phyloP scores from a whole-genome alignment of 2,888 invertebrate genomes.

The Aleiodes leptofemur region DNA sequence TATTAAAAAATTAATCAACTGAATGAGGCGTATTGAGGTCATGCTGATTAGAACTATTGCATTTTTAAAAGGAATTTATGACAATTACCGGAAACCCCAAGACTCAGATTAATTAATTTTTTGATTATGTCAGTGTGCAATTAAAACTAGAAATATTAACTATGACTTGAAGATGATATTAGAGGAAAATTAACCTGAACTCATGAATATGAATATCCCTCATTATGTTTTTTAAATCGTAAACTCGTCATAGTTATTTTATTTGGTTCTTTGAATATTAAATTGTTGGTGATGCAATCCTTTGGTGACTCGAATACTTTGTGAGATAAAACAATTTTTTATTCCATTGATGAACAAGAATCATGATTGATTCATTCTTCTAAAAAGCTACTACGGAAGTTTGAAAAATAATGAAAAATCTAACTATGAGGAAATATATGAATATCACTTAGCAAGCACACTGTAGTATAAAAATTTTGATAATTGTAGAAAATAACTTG shows the following conservation, averaged over 20 bases:
- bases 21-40: slow-evolving; percentile 9
- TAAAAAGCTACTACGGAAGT: slow-evolving; percentile 17
- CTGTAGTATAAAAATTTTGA: slow-evolving; percentile 29
- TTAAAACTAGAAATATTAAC: too few species aligned
- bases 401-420: slow-evolving; percentile 3
- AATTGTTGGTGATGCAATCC: slow-evolving; percentile 13
- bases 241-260: too few species aligned
- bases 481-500: slow-evolving; percentile 26
- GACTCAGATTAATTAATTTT: neutral
- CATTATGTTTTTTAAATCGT: too few species aligned
- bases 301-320: slow-evolving; percentile 29
- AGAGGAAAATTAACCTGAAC: too few species aligned
- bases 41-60: neutral
- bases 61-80: slow-evolving; percentile 24
- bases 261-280: neutral
- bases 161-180: too few species aligned
- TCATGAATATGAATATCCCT: too few species aligned
- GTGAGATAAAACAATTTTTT: slow-evolving; percentile 16
- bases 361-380: neutral
- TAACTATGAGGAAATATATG: slow-evolving; percentile 19
- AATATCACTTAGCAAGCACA: slow-evolving; percentile 23
- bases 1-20: slow-evolving; percentile 13
- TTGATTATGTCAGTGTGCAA: too few species aligned
- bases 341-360: slow-evolving; percentile 21
- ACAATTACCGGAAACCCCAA: neutral